Conservation (phyloP, 2,797 vertebrate genomes). For the Platyrinchus mystaceus region DNA sequence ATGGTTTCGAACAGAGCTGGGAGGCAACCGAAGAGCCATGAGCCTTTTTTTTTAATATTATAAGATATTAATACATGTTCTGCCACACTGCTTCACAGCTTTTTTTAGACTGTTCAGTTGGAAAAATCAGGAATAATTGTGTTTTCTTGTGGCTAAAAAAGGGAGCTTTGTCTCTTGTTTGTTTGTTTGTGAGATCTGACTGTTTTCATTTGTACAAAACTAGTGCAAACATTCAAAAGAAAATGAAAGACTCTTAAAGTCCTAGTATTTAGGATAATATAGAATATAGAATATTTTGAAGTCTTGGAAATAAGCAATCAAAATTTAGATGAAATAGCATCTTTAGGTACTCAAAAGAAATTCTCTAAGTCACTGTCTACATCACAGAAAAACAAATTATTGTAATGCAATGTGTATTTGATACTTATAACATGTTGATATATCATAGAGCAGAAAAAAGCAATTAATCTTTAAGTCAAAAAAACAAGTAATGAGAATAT, state of each 20-base stretch:
- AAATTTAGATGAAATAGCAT: neutral
- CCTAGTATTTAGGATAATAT: neutral
- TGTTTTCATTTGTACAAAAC: neutral
- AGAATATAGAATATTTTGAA: neutral
- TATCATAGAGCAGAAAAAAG: neutral
- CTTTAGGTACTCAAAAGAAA: neutral
- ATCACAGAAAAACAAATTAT: neutral
- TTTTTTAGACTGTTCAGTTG: neutral
- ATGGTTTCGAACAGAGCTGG: neutral
- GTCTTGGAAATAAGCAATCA: neutral
- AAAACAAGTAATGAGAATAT: neutral
- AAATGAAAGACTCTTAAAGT: neutral
- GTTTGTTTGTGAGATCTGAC: neutral
- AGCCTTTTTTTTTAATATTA: neutral
- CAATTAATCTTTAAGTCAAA: neutral
- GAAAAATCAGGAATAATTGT: neutral
- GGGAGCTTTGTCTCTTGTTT: neutral
- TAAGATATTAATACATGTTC: neutral
- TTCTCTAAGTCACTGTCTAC: neutral
- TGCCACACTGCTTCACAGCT: neutral
- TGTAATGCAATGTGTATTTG: neutral
- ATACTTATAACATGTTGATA: neutral
- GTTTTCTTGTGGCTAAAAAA: neutral
- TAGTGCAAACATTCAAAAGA: neutral
- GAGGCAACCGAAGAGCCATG: neutral